Percentiles rank a stretch among this genome's conserved stretches.
These are phyloP conservation scores for Polymixis flavicincta DNA, from an alignment of 2,888 invertebrate species.

Conservation along the genomic window DNA sequence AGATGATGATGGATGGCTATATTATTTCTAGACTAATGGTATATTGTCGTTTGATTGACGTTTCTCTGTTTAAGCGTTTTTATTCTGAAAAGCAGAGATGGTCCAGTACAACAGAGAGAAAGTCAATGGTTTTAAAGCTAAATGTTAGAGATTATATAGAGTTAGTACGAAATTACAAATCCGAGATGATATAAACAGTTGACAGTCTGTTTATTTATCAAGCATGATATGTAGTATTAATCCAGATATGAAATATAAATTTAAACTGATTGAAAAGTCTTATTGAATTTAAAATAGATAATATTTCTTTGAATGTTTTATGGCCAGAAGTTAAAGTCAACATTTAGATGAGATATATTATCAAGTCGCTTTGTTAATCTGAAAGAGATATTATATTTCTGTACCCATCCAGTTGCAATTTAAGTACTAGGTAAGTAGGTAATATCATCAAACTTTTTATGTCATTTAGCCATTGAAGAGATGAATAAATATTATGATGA, in stretches of 20 bases:
- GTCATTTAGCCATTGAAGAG: background rate
- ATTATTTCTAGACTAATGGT: background rate
- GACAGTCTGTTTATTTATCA: background rate
- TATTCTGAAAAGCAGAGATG: slow-evolving; percentile 15
- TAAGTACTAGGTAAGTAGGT: background rate
- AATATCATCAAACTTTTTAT: background rate
- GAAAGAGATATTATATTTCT: background rate
- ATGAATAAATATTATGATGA: background rate
- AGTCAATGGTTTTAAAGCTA: slow-evolving; percentile 15
- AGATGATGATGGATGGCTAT: background rate
- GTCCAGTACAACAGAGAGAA: slow-evolving; percentile 21
- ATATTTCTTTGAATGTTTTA: slow-evolving; percentile 11
- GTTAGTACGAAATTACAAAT: background rate
- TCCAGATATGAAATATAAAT: background rate
- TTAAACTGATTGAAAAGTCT: background rate
- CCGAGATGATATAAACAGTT: background rate
- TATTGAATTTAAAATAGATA: background rate
- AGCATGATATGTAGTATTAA: background rate
- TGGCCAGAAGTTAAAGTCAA: background rate
- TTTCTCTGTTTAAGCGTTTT: slow-evolving; percentile 8
- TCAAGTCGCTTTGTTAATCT: background rate
- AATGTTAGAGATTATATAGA: slow-evolving; percentile 15
- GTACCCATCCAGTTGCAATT: background rate
- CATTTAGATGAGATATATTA: background rate
- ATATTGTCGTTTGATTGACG: slow-evolving; percentile 6